A percentile compares a stretch with the other conserved stretches of the same genome.
Conservation (phyloP, 1,140 invertebrate genomes). For the Nasonia vitripennis region DNA sequence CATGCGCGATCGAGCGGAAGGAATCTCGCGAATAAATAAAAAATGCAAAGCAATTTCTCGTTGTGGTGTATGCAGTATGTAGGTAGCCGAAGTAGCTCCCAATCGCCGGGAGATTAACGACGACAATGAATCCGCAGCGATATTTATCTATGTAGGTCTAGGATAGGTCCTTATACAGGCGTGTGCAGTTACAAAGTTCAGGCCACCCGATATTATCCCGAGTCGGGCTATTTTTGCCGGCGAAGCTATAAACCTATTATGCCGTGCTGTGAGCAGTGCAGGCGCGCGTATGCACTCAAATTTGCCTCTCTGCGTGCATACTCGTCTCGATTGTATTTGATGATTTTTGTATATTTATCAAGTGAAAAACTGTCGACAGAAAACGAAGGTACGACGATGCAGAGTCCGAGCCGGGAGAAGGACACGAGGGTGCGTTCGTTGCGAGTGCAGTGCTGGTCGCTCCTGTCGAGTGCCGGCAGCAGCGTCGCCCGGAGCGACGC, state of each 20-base stretch:
- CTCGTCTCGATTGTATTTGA: too few relatives aligned
- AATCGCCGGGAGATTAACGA: constrained; percentile 48
- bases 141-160: constrained; percentile 57
- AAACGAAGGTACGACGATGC: constrained; percentile 37
- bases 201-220: constrained; percentile 14
- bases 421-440: not conserved
- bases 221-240: constrained; percentile 26
- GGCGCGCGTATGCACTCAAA: too few relatives aligned
- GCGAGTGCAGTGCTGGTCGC: not conserved
- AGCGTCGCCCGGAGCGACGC: not conserved
- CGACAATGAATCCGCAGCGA: constrained; percentile 43
- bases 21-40: not conserved
- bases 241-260: not conserved
- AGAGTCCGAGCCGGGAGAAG: constrained; percentile 1
- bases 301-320: too few relatives aligned
- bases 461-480: not conserved
- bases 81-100: not conserved
- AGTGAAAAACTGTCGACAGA: not conserved
- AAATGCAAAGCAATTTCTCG: not conserved
- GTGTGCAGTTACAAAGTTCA: constrained; percentile 14
- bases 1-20: not conserved
- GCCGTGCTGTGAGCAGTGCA: too few relatives aligned
- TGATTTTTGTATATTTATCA: too few relatives aligned
- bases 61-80: too few relatives aligned
- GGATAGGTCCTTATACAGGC: constrained; percentile 36